Evolutionary conservation across 2,888 invertebrate genomes (phyloP).

Genomic region (Cepaea hortensis): DNA sequence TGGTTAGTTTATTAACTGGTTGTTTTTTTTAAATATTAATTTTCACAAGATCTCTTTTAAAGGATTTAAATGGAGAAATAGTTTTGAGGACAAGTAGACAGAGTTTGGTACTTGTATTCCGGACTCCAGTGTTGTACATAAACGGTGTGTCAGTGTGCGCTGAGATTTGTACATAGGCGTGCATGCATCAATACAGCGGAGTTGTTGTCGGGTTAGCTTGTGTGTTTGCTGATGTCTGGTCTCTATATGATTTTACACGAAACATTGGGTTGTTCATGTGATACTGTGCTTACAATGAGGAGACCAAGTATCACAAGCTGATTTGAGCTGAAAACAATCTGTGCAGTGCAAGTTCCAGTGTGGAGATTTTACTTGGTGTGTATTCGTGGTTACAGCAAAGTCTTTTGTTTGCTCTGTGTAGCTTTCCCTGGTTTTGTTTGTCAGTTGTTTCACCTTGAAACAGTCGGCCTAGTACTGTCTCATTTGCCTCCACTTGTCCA

Average conservation of each 20-base stretch:
- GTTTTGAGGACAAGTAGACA: too few species aligned
- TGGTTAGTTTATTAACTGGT: not conserved
- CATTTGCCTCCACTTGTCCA: too few species aligned
- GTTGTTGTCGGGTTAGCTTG: not conserved
- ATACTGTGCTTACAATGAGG: not conserved
- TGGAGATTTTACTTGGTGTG: not conserved
- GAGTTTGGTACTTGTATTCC: too few species aligned
- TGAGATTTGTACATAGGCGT: conserved; percentile 8
- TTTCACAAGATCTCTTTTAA: not conserved
- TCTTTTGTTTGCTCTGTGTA: not conserved
- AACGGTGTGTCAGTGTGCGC: not conserved
- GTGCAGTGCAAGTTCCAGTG: conserved; percentile 2
- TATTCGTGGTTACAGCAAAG: not conserved
- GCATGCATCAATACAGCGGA: not conserved
- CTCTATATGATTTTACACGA: too few species aligned
- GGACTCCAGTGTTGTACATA: not conserved
- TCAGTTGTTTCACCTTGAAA: not conserved
- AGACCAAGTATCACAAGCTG: not conserved
- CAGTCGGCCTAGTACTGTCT: not conserved
- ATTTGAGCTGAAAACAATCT: not conserved
- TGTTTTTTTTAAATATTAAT: not conserved
- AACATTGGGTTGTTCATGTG: not conserved
- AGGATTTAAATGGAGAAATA: too few species aligned
- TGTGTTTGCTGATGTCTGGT: too few species aligned
- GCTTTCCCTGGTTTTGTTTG: too few species aligned